Percentiles rank a stretch among this genome's conserved stretches.
phyloP scores from a whole-genome alignment of 2,113 vertebrate species.

The Tichodroma muraria region DNA sequence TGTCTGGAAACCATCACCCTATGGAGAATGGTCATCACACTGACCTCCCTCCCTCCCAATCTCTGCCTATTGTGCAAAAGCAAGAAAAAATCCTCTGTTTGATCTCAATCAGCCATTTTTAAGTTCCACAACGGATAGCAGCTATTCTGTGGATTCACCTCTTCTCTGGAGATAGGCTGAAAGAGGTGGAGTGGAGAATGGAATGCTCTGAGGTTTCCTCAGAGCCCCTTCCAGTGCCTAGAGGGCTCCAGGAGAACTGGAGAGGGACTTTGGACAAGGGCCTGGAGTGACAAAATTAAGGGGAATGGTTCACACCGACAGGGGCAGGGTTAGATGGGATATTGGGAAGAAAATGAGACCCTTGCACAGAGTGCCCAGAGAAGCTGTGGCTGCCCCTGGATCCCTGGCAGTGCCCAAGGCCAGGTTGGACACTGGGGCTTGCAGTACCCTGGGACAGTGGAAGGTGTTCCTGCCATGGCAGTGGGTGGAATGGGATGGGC shows the following conservation, averaged over 20 bases:
- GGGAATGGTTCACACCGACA: neutral
- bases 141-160: neutral
- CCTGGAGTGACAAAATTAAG: neutral
- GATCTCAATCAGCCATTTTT: neutral
- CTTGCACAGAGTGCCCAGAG: neutral
- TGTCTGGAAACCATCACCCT: neutral
- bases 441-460: neutral
- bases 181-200: neutral
- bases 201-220: neutral
- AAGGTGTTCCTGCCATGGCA: neutral
- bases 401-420: neutral
- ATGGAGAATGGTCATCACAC: neutral
- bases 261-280: neutral
- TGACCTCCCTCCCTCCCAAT: neutral
- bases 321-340: neutral
- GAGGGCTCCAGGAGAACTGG: neutral
- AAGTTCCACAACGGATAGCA: neutral
- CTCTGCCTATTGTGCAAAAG: neutral
- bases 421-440: neutral
- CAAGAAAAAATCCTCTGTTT: neutral
- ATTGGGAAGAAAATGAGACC: neutral
- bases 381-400: neutral
- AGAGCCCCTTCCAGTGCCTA: neutral
- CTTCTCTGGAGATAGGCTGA: neutral
- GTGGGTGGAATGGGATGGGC: no score